Percentiles rank a stretch among this genome's conserved stretches.
Conservation (phyloP, 2,888 invertebrate genomes). For the Tetanocera ferruginea region DNA sequence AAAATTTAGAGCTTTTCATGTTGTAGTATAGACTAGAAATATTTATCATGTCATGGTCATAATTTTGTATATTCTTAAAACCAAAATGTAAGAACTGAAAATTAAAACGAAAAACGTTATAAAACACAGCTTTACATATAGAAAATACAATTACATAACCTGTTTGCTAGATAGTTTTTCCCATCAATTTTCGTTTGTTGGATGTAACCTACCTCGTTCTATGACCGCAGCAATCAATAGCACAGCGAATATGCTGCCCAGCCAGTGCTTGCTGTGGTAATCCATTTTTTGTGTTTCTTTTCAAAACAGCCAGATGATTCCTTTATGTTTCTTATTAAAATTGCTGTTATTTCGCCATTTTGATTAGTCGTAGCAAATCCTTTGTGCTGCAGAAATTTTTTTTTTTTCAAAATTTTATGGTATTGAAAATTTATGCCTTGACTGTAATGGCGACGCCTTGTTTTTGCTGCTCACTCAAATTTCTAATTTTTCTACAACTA, state of each 20-base stretch:
- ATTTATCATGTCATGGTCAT: too few species aligned
- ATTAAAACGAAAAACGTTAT: too few species aligned
- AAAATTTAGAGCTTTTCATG: too few species aligned
- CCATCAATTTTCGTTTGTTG: neutral
- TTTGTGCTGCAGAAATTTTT: neutral
- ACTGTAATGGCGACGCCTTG: slow-evolving; percentile 15
- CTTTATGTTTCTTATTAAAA: neutral
- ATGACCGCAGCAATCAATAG: slow-evolving; percentile 17
- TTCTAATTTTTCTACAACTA: neutral
- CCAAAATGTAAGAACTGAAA: too few species aligned
- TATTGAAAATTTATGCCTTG: neutral
- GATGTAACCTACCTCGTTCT: slow-evolving; percentile 14
- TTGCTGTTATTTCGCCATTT: neutral
- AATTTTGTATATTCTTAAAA: too few species aligned
- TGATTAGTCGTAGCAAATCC: neutral
- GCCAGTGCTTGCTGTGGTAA: neutral
- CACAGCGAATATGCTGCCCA: slow-evolving; percentile 11
- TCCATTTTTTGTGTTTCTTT: neutral
- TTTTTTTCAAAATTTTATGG: neutral
- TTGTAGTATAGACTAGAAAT: too few species aligned
- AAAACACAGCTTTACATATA: neutral
- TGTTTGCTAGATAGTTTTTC: neutral
- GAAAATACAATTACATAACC: neutral
- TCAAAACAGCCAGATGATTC: neutral
- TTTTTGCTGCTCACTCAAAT: neutral